phyloP scores from a whole-genome alignment of 1,140 invertebrate species.

The Drosophila sp. region DNA sequence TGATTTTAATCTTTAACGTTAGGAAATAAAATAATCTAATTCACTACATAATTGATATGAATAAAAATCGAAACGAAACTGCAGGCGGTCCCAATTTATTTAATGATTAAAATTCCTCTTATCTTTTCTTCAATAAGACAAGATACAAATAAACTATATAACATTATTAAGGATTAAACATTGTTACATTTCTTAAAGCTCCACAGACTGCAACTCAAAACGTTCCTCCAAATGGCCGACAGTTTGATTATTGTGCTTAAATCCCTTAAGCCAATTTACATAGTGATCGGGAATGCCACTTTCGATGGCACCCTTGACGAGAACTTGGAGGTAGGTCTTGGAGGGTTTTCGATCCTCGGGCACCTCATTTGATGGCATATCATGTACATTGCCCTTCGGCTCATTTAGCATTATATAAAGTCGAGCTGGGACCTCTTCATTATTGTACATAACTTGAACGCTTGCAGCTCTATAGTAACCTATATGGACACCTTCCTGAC shows the following conservation, averaged over 20 bases:
- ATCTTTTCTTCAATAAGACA: too few species aligned
- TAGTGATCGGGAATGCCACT: conserved; percentile 65
- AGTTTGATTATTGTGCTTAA: conserved; percentile 66
- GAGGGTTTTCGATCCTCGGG: conserved; percentile 63
- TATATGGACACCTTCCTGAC: conserved; percentile 66
- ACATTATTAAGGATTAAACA: too few species aligned
- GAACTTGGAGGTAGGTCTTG: conserved; percentile 72
- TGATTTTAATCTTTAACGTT: too few species aligned
- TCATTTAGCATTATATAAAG: conserved; percentile 62
- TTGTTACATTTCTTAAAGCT: conserved; percentile 3
- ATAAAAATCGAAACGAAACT: too few species aligned
- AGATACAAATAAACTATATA: too few species aligned
- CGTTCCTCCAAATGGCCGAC: conserved; percentile 35
- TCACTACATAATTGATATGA: too few species aligned
- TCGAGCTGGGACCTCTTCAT: conserved; percentile 34
- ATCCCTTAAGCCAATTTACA: conserved; percentile 46
- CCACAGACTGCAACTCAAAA: conserved; percentile 53
- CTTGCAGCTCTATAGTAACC: conserved; percentile 57
- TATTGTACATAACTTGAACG: conserved; percentile 46
- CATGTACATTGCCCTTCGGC: conserved; percentile 51
- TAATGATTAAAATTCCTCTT: too few species aligned
- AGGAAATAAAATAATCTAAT: too few species aligned
- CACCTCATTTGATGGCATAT: conserved; percentile 23
- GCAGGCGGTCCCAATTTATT: too few species aligned
- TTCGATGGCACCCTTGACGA: conserved; percentile 75